Evolutionary conservation across 2,113 vertebrate species (phyloP), one percentile per base, ranked within the genome.

Genomic region (Cebus imitator): DNA sequence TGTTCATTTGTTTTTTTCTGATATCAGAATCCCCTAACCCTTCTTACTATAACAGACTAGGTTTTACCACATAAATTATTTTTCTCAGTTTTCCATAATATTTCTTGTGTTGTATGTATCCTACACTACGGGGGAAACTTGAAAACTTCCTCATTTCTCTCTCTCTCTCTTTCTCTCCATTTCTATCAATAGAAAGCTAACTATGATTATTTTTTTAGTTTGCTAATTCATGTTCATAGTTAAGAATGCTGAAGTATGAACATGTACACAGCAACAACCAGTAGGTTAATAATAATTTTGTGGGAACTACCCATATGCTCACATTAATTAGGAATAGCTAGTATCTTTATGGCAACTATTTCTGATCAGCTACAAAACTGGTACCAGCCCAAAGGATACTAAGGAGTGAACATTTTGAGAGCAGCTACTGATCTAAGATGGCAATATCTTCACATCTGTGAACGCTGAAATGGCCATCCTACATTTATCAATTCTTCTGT

Each of bases 291-390:
- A 81, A 64, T 82, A 88, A 81, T 95, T 48, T 93, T 94, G 10
- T 43, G 43, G 18, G 81, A 84, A 0, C 11, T 17, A 93, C 95
- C 57, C 86, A 75, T 86, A 68, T 95, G 79, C 80, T 94, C 52
- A 86, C 61, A 43, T 48, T 90, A 43, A 87, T 80, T 91, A 82
- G 55, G 13, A 86, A 90, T 72, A 84, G 17, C 50, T 93, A 83
- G 8, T 0, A 68, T 93, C 57, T 92, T 88, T 81, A 90, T 76
- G 61, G 37, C 37, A 88, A 78, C 40, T 92, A 84, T 78, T 95
- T 97, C 80, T 83, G 66, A 88, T 94, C 73, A 91, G 32, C 57
- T 94, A 76, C 35, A 91, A 94, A 97, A 94, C 85, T 84, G 84
- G 37, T 64, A n/a, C n/a, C 93, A 91, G 45, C 11, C 64, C 40